Base-by-base conservation (phyloP, 2,113 vertebrate species). In the Pipra filicauda region DNA sequence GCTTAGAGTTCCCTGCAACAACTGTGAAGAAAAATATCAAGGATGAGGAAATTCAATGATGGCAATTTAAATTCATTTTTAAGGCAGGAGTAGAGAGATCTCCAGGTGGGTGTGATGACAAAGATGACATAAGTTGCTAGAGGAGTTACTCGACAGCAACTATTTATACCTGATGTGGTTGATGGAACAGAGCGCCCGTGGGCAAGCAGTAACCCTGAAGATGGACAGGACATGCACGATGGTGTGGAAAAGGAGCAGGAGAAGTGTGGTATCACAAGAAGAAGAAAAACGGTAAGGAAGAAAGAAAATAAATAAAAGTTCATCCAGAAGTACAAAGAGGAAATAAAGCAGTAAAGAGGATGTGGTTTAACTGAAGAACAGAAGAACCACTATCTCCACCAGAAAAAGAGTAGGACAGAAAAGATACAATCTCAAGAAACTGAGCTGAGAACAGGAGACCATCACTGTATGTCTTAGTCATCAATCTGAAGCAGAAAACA, bases 221-320 rank as follows among this genome's bases (percentile, higher is more conserved):
- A 22, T 6, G 21, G 46, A 70, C 30, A 49, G 30, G 30, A 74
- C 15, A 18, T 0, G 0, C 7, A 43, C 20, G 0, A 1, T 20
- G 0, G 2, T 59, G 20, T 73, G 54, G 39, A 69, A 89, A 35
- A 23, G 26, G 31, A 75, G n/a, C 15, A 57, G 51, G 23, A 67
- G 43, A 91, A 79, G 15, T 20, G 20, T 35, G 15, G 49, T 39
- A 61, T 43, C 1, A 5, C 52, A 64, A 62, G 62, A 88, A 46
- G 28, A 85, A 62, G 82, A 58, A 41, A 51, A 76, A 49, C 11
- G 48, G 9, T 9, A 31, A 65, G 8, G 35, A 73, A 81, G 15
- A 26, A 64, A 51, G 7, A 35, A 19, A 72, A 28, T 20, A 51
- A 71, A 35, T 24, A 62, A 24, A 79, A 16, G 33, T 30, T 69